Conservation (phyloP, 2,888 invertebrate genomes). For the Pristionchus entomophagus region DNA sequence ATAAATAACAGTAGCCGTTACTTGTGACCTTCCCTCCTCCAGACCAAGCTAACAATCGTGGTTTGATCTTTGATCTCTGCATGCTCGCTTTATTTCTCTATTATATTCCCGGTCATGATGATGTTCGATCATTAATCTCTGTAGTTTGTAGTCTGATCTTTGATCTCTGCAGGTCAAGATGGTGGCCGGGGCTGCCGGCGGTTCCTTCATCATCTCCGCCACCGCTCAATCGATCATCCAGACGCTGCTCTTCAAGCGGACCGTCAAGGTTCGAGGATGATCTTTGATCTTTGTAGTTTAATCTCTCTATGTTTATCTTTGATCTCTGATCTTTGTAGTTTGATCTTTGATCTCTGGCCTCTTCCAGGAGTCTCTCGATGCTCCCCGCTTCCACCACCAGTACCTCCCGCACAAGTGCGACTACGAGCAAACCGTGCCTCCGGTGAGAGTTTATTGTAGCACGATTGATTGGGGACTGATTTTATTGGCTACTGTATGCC, state of each 20-base stretch:
- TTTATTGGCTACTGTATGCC: too few species aligned
- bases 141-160: too few species aligned
- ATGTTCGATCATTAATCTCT: too few species aligned
- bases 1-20: neutral
- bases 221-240: slow-evolving; percentile 83
- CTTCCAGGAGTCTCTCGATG: slow-evolving; percentile 78
- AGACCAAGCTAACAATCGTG: too few species aligned
- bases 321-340: neutral
- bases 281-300: slow-evolving; percentile 15
- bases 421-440: slow-evolving; percentile 56
- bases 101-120: too few species aligned
- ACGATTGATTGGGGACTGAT: too few species aligned
- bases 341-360: neutral
- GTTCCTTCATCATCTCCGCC: slow-evolving; percentile 90
- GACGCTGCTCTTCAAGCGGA: slow-evolving; percentile 85
- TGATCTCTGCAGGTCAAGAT: too few species aligned
- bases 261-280: slow-evolving; percentile 80
- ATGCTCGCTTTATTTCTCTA: too few species aligned
- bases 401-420: slow-evolving; percentile 60
- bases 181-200: slow-evolving; percentile 89
- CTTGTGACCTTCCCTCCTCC: too few species aligned
- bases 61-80: too few species aligned
- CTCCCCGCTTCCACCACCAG: slow-evolving; percentile 74
- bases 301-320: too few species aligned
- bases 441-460: too few species aligned